These are phyloP conservation scores for Oligia fasciuncula DNA, from an alignment of 2,888 invertebrate genomes.

Conservation along the genomic window DNA sequence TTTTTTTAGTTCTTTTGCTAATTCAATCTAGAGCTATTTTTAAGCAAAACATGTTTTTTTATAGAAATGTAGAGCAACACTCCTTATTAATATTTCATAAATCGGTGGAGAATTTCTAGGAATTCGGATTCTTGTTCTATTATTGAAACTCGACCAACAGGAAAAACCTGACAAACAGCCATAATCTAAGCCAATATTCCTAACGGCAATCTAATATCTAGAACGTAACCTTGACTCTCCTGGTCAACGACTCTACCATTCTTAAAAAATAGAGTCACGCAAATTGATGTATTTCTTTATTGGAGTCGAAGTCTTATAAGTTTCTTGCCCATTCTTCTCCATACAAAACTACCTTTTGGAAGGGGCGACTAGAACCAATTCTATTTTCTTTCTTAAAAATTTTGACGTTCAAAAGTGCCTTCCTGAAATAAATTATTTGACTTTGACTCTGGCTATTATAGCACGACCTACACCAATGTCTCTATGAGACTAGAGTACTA, in stretches of 20 bases:
- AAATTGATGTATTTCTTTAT: slow-evolving; percentile 7
- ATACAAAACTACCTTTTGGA: background rate
- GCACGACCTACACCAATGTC: slow-evolving; percentile 56
- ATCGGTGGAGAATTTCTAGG: background rate
- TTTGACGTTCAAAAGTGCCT: background rate
- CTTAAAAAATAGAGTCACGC: slow-evolving; percentile 31
- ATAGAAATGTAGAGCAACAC: background rate
- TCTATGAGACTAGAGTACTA: slow-evolving; percentile 30
- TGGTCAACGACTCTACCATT: slow-evolving; percentile 44
- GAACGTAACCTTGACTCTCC: slow-evolving; percentile 50
- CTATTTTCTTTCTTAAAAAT: too few relatives aligned
- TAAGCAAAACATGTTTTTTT: background rate
- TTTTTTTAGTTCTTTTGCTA: background rate
- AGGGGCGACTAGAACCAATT: too few relatives aligned
- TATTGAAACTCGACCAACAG: background rate
- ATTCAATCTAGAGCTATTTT: slow-evolving; percentile 3
- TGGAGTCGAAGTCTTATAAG: background rate
- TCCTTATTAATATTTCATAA: background rate
- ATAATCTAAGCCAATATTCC: slow-evolving; percentile 39
- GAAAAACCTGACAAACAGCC: background rate
- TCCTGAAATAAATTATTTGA: background rate
- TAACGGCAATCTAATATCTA: slow-evolving; percentile 39
- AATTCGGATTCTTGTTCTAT: background rate
- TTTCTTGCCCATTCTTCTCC: background rate
- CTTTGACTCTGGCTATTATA: slow-evolving; percentile 14